Conservation (phyloP, 2,888 invertebrate genomes). For the Lasioglossum pauxillum region DNA sequence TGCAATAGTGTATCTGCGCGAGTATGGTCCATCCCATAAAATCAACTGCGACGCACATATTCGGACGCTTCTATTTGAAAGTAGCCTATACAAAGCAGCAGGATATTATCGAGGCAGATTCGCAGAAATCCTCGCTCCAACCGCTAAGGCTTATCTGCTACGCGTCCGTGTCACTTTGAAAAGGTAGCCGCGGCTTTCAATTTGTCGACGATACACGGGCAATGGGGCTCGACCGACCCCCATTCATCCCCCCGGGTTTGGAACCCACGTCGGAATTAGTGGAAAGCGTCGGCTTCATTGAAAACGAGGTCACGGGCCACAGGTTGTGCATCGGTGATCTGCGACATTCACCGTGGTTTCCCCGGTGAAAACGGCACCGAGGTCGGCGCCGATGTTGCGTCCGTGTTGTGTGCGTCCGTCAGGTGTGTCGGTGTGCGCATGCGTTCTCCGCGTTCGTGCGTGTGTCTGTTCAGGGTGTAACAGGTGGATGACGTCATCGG, state of each 20-base stretch:
- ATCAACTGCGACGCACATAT: not conserved
- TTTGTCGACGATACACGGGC: not conserved
- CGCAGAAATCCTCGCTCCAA: not conserved
- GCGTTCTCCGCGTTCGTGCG: slow-evolving; percentile 39
- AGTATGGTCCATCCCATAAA: not conserved
- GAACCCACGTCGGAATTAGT: slow-evolving; percentile 36
- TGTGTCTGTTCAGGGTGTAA: slow-evolving; percentile 77
- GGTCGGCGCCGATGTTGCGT: not conserved
- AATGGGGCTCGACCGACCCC: not conserved
- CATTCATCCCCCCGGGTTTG: slow-evolving; percentile 22
- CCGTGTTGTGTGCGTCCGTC: not conserved
- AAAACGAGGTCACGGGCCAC: slow-evolving; percentile 47
- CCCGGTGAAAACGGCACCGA: slow-evolving; percentile 9
- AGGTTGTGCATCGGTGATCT: slow-evolving; percentile 57
- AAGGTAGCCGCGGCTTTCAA: not conserved
- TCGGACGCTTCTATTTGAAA: not conserved
- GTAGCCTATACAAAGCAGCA: no score
- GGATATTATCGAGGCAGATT: not conserved
- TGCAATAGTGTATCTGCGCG: no score
- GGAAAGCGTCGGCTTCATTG: slow-evolving; percentile 29
- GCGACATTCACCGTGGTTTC: slow-evolving; percentile 51
- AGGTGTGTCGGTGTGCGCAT: slow-evolving; percentile 42
- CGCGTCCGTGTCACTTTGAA: not conserved
- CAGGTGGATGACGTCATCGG: slow-evolving; percentile 80
- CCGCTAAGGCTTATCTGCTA: not conserved